These are phyloP conservation scores for Drosophila novamexicana DNA, from an alignment of 1,140 invertebrate genomes.

Conservation along the genomic window DNA sequence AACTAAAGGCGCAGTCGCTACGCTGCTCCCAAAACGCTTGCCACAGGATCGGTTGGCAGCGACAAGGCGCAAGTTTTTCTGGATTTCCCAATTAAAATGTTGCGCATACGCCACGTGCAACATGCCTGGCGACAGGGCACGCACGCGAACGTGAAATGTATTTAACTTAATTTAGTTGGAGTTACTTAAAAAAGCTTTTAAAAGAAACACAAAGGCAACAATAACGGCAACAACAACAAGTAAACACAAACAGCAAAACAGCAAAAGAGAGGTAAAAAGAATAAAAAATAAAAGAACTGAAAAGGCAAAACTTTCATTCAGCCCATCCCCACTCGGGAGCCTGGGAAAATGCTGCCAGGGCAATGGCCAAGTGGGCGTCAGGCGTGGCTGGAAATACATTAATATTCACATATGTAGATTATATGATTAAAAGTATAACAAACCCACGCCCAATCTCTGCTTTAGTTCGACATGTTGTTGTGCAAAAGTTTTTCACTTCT, in stretches of 20 bases:
- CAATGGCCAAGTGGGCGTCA: background rate
- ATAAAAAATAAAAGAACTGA: background rate
- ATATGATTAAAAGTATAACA: conserved; percentile 70
- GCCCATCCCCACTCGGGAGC: conserved; percentile 5
- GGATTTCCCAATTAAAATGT: conserved; percentile 16
- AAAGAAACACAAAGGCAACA: conserved; percentile 58
- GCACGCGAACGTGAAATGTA: conserved; percentile 53
- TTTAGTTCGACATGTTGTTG: conserved; percentile 11
- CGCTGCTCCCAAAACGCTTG: background rate
- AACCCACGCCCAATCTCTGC: conserved; percentile 9
- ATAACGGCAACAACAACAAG: conserved; percentile 37
- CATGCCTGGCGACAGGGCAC: background rate
- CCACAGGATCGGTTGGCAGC: background rate
- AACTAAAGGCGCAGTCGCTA: background rate
- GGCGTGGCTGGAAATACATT: conserved; percentile 51
- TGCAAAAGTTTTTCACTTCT: conserved; percentile 26
- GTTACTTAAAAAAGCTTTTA: conserved; percentile 82
- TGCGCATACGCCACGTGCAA: conserved; percentile 51
- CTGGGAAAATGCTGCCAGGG: background rate
- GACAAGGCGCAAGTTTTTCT: background rate
- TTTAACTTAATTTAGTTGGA: conserved; percentile 80
- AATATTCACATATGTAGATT: conserved; percentile 82
- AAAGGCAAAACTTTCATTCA: conserved; percentile 37
- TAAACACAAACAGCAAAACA: conserved; percentile 27
- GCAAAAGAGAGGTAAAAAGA: background rate